Evolutionary conservation across 2,113 vertebrate genomes (phyloP), one percentile per base, ranked within the genome.

Genomic region (Bothrops jararaca): DNA sequence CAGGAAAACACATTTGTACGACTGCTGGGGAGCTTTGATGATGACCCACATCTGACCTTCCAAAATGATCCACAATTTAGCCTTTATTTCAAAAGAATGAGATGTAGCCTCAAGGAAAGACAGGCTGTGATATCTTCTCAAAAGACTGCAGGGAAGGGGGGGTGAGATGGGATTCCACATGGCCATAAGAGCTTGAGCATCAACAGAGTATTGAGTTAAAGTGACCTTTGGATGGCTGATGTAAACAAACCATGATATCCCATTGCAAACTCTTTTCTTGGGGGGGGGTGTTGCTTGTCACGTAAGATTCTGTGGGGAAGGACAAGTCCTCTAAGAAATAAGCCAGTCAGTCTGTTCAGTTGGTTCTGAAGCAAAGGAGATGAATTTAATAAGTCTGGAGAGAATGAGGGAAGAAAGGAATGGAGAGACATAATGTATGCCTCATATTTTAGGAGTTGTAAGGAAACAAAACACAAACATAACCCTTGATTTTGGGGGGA

Each of bases 231-330:
- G 85, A 48, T 24, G 48, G 26, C 20, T 11, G 85, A 90, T 53
- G 85, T 92, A 94, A 94, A 92, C 89, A 94, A 87, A 88, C 24
- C 85, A 95, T 95, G 95, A 95, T 95, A 96, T 97, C 93, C 91
- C 96, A 95, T 95, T 95, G 96, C 96, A 97, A 96, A 95, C 96
- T 96, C 95, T 96, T 96, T 97, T 96, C 95, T 94, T 69, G 4
- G 12, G 60, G 24, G 9, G 52, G 80, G 89, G 93, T 10, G 13
- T 22, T 64, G 9, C 42, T 90, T 86, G 56, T 92, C 56, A 24
- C 18, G 12, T 86, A 88, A 23, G 56, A 90, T 60, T 39, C n/a
- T 60, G n/a, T 86, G 56, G 48, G 45, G 52, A 60, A 24, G 9
- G 26, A 45, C 11, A 39, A 52, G 74, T 60, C 29, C 54, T 60